Percentiles rank a stretch among this genome's conserved stretches.
These are phyloP conservation scores for Drosophila suboccidentalis DNA, from an alignment of 2,888 invertebrate species.

Conservation along the genomic window DNA sequence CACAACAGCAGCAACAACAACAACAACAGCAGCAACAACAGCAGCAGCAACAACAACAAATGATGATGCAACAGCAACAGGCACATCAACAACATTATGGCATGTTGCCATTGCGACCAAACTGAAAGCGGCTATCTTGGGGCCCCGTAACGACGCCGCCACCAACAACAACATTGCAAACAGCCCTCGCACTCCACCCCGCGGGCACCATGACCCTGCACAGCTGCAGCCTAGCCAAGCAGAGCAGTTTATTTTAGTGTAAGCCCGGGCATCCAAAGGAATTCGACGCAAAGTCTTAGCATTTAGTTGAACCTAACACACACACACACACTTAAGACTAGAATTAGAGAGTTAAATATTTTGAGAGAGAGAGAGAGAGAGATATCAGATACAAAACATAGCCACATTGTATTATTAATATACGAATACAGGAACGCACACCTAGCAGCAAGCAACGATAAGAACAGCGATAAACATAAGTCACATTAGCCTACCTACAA, in stretches of 20 bases:
- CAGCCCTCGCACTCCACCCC: conserved; percentile 67
- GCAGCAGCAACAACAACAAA: conserved; percentile 52
- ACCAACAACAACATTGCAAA: conserved; percentile 55
- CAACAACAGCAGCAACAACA: conserved; percentile 65
- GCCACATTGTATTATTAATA: conserved; percentile 70
- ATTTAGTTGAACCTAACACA: conserved; percentile 36
- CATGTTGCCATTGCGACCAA: conserved; percentile 83
- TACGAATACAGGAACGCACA: conserved; percentile 62
- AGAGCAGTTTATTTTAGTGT: conserved; percentile 69
- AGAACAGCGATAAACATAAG: conserved; percentile 32
- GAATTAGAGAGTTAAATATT: neutral
- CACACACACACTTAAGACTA: conserved; percentile 9
- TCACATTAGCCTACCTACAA: neutral
- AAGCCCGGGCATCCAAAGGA: conserved; percentile 70
- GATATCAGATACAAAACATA: conserved; percentile 37
- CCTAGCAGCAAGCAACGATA: conserved; percentile 68
- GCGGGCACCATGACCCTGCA: conserved; percentile 76
- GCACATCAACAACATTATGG: conserved; percentile 83
- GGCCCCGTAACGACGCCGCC: conserved; percentile 76
- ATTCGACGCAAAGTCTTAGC: conserved; percentile 55
- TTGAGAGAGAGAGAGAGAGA: neutral
- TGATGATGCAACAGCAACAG: conserved; percentile 54
- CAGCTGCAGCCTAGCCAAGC: conserved; percentile 77
- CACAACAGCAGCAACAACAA: conserved; percentile 57
- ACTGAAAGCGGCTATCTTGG: conserved; percentile 83